Percentiles rank a stretch among this genome's conserved stretches.
phyloP scores from a whole-genome alignment of 2,888 invertebrate species.

The Chorisops tibialis region DNA sequence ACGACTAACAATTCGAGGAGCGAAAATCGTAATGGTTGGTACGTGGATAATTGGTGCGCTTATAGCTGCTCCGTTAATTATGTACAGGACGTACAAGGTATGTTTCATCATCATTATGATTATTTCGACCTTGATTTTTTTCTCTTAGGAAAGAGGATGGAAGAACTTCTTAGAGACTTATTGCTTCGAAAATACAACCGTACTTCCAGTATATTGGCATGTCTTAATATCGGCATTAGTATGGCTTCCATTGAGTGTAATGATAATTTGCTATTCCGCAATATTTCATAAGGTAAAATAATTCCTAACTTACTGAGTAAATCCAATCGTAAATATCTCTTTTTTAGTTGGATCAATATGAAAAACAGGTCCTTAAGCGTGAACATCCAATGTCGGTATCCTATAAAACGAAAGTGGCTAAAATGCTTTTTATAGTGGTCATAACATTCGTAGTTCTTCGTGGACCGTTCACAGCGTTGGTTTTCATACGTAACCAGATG shows the following conservation, averaged over 20 bases:
- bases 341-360: conserved; percentile 62
- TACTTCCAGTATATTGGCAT: conserved; percentile 74
- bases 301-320: too few species aligned
- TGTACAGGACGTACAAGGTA: conserved; percentile 63
- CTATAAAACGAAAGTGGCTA: conserved; percentile 66
- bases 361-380: conserved; percentile 59
- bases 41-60: conserved; percentile 66
- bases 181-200: conserved; percentile 65
- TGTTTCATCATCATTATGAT: not conserved
- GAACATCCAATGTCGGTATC: conserved; percentile 62
- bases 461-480: conserved; percentile 69
- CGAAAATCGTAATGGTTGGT: conserved; percentile 61
- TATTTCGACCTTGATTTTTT: not conserved
- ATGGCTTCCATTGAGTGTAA: conserved; percentile 71
- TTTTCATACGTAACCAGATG: conserved; percentile 61
- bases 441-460: conserved; percentile 66
- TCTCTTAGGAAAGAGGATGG: conserved; percentile 67
- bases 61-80: conserved; percentile 63
- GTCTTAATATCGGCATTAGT: conserved; percentile 70
- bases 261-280: conserved; percentile 70
- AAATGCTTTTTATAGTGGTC: conserved; percentile 68
- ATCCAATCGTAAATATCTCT: too few species aligned
- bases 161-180: conserved; percentile 70
- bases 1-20: conserved; percentile 62
- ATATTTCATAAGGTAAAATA: conserved; percentile 62